Evolutionary conservation across 1,140 invertebrate genomes (phyloP), one percentile per base, ranked within the genome.

Genomic region (Drosophila auraria): DNA sequence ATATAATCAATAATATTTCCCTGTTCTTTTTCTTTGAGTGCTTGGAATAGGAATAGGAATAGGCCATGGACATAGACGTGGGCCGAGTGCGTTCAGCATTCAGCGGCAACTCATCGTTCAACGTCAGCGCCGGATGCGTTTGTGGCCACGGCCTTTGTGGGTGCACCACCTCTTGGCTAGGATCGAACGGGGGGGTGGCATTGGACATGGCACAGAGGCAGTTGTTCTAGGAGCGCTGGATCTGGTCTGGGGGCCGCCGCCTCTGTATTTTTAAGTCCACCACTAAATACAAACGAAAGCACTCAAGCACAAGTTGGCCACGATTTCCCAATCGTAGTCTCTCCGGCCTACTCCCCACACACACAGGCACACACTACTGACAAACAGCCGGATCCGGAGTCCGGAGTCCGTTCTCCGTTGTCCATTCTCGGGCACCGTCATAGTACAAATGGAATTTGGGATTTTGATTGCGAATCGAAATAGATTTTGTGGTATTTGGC

Each of bases 281-380:
- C 91, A 92, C 91, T 92, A 92, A 92, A 92, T 92, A 92, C 87
- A 92, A 92, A 91, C 90, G 82, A 92, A 92, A 92, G 89, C 84
- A 89, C 89, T 91, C 89, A 91, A 91, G 87, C 87, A 91, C 87
- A 91, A 91, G 89, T 91, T 91, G 89, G 81, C 83, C 81, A 90
- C 84, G 86, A 87, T 83, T 87, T 78, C 68, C 68, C 76, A 72
- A 73, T 80, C 53, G 75, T 36, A 63, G 65, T 50, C 73, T 61
- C 54, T 23, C 57, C 64, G 63, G 73, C 57, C 77, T 76, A 70
- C 62, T 62, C 74, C 42, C 30, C 27, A 78, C 57, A 53, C 44
- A 40, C 49, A 45, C 36, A 56, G 27, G 1, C 47, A 42, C 20
- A 57, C n/a, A 12, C 11, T 11, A 12, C 33, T 36, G 33, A 36